Base-by-base conservation (phyloP, 2,888 invertebrate genomes). In the Synanthedon vespiformis region DNA sequence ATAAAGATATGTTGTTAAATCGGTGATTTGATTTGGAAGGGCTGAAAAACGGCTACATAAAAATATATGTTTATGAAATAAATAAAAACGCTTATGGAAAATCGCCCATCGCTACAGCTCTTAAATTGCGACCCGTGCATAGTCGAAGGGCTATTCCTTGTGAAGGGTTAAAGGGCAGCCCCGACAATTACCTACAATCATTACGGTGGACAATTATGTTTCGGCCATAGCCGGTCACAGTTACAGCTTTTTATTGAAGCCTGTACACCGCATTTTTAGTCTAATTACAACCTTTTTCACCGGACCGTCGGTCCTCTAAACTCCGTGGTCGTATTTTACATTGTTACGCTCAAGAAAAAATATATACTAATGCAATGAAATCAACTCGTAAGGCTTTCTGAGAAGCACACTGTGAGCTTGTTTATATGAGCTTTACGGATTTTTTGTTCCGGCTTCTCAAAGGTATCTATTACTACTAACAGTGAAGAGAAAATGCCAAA, bases 111-210 rank as follows among this genome's bases (percentile, higher is more conserved):
- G 44, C 13, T 12, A n/a, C 14, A n/a, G 3, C 13, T 14, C 8
- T 6, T 44, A 44, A 44, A 44, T 13, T 44, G 44, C 13, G 44
- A 44, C 13, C 44, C 8, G 13, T 14, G 4, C 14, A 44, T 44
- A 44, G 44, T 44, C 44, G 44, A 68, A 44, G 44, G 72, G 64
- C 56, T 59, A 64, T 65, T 77, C 74, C 80, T 81, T 74, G 34
- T 64, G 65, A 77, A 80, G 84, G 85, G 81, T 82, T 75, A 79
- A 61, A 78, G 75, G 78, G 75, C 65, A 69, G 65, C 78, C 80
- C 69, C 70, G 65, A 74, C 82, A 84, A 86, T 86, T 86, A 84
- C 80, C 82, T 79, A 81, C 84, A 81, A 85, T 85, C 77, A 81
- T 84, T 82, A 84, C 82, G 74, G 78, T 77, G 72, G 74, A 81